phyloP scores from a whole-genome alignment of 92 coral and sea anemone genomes.

The Metridium senile region DNA sequence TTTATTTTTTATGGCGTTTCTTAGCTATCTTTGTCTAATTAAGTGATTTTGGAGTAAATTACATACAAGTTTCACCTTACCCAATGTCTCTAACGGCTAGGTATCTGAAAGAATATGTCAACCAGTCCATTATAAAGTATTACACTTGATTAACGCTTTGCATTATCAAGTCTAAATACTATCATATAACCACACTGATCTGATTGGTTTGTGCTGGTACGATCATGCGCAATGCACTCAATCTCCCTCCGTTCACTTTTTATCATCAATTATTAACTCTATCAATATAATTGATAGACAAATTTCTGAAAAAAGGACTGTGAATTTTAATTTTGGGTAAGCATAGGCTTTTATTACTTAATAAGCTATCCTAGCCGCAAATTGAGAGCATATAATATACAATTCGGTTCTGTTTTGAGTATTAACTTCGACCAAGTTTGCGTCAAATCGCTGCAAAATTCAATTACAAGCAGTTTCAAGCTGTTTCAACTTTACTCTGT shows the following conservation, averaged over 20 bases:
- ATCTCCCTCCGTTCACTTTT: not conserved
- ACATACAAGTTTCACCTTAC: too few relatives aligned
- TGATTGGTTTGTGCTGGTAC: not conserved
- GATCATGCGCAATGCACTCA: not conserved
- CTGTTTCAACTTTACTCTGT: too few relatives aligned
- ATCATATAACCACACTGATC: not conserved
- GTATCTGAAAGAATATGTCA: too few relatives aligned
- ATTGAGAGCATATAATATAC: not conserved
- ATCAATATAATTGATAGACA: not conserved
- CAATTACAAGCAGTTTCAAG: too few relatives aligned
- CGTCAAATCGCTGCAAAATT: too few relatives aligned
- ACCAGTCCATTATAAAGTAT: not conserved
- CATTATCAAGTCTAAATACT: not conserved
- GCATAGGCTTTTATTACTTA: not conserved
- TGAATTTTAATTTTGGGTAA: constrained; percentile 6
- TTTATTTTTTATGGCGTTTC: too few relatives aligned
- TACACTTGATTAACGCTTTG: constrained; percentile 9
- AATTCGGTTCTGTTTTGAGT: not conserved
- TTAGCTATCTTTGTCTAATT: too few relatives aligned
- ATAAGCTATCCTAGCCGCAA: not conserved
- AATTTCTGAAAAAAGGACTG: constrained; percentile 1
- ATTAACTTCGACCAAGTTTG: too few relatives aligned
- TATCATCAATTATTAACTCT: not conserved
- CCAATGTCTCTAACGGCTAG: too few relatives aligned
- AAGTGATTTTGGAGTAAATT: too few relatives aligned